A percentile compares a stretch with the other conserved stretches of the same genome.
These are phyloP conservation scores for Hemiprocne comata DNA, from an alignment of 2,113 vertebrate genomes.

Conservation along the genomic window DNA sequence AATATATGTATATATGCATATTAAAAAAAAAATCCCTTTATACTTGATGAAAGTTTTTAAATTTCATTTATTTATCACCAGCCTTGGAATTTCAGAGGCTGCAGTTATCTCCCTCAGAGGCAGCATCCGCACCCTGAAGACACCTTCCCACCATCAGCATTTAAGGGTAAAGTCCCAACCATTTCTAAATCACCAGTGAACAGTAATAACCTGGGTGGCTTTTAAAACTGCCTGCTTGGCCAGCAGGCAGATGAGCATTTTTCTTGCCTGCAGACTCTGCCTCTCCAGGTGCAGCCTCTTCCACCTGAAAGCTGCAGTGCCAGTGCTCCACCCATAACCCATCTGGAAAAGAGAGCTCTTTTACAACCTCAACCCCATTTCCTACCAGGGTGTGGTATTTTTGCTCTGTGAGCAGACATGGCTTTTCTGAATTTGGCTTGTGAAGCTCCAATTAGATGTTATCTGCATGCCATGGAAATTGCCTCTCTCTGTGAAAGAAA, in stretches of 20 bases:
- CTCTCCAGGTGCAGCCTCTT: not conserved
- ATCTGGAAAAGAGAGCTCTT: not conserved
- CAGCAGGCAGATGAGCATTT: not conserved
- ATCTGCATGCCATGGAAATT: not conserved
- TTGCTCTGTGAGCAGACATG: not conserved
- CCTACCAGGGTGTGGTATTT: rapidly evolving
- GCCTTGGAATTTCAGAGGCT: not conserved
- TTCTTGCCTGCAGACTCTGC: not conserved
- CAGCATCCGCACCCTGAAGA: not conserved
- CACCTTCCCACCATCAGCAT: not conserved
- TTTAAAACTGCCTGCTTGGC: not conserved
- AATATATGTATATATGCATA: not conserved
- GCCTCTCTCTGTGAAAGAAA: not conserved
- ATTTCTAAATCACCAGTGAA: not conserved
- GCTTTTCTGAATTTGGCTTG: not conserved
- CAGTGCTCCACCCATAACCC: not conserved
- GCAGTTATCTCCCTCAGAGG: not conserved
- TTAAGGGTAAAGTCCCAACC: not conserved
- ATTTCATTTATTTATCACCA: not conserved
- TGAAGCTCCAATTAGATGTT: not conserved
- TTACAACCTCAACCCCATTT: not conserved
- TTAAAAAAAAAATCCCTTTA: not conserved
- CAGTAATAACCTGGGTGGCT: not conserved
- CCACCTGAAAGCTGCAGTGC: not conserved
- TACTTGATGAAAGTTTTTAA: not conserved